Evolutionary conservation across 2,797 vertebrate genomes (phyloP).

Genomic region (Tauraco hartlaubi): DNA sequence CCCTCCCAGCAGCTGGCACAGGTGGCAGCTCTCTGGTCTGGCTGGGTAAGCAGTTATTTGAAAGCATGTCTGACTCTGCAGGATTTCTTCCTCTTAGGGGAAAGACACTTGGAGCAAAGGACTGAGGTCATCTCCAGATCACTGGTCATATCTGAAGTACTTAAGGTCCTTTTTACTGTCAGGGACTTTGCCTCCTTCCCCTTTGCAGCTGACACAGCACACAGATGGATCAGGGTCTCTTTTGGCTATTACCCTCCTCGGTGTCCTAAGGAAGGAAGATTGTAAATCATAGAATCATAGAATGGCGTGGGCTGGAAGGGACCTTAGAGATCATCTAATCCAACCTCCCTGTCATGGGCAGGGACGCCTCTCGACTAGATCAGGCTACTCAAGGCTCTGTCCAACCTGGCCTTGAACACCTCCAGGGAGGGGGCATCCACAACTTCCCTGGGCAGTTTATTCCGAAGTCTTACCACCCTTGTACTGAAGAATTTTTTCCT

Average conservation of each 20-base stretch:
- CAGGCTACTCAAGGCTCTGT: no score
- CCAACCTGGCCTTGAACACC: no score
- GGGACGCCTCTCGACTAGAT: no score
- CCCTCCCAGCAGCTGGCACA: not conserved
- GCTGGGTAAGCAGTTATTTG: not conserved
- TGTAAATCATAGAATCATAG: no score
- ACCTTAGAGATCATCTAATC: no score
- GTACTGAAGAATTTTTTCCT: no score
- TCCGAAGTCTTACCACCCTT: no score
- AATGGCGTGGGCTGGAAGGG: no score
- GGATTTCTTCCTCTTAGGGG: not conserved
- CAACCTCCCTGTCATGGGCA: no score
- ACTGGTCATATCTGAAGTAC: fast-evolving
- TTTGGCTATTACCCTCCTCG: fast-evolving
- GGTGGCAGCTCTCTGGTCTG: fast-evolving
- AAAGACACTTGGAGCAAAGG: not conserved
- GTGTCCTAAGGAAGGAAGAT: fast-evolving
- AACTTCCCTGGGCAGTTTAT: no score
- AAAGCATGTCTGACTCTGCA: not conserved
- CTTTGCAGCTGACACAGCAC: not conserved
- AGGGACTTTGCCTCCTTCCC: not conserved
- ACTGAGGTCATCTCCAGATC: not conserved
- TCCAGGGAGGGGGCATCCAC: no score
- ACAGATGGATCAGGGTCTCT: not conserved
- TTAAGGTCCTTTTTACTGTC: not conserved